Evolutionary conservation across 2,113 vertebrate genomes (phyloP).

Genomic region (Hypanus sabinus): DNA sequence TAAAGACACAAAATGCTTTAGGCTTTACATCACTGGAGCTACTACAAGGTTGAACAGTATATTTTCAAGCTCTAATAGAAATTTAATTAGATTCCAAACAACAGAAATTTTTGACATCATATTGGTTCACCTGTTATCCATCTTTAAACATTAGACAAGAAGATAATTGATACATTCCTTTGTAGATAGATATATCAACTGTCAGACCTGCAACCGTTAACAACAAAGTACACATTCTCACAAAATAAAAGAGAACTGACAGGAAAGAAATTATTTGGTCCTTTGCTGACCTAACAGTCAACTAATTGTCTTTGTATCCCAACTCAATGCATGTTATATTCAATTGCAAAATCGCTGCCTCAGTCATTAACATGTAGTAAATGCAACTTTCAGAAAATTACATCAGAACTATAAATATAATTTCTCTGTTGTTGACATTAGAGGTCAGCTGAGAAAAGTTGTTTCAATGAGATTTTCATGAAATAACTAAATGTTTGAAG

Average conservation of each 20-base stretch:
- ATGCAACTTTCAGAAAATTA: not conserved
- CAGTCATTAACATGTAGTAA: not conserved
- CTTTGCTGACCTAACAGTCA: not conserved
- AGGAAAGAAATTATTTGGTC: not conserved
- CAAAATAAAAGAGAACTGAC: not conserved
- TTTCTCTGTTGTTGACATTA: not conserved
- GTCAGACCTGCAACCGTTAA: not conserved
- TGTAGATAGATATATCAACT: not conserved
- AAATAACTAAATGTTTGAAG: not conserved
- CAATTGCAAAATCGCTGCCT: not conserved
- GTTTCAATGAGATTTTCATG: not conserved
- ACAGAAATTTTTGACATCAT: not conserved
- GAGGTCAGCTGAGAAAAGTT: not conserved
- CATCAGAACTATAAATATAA: not conserved
- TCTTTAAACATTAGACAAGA: not conserved
- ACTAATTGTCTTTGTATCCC: not conserved
- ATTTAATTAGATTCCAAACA: constrained; percentile 4
- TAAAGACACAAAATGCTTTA: not conserved
- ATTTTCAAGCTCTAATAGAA: not conserved
- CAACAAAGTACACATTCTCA: not conserved
- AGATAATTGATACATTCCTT: not conserved
- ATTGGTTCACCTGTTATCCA: not conserved
- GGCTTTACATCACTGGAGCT: not conserved
- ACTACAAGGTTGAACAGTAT: not conserved
- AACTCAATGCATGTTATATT: not conserved